Evolutionary conservation across 2,113 vertebrate species (phyloP).

Genomic region (Osmerus eperlanus): DNA sequence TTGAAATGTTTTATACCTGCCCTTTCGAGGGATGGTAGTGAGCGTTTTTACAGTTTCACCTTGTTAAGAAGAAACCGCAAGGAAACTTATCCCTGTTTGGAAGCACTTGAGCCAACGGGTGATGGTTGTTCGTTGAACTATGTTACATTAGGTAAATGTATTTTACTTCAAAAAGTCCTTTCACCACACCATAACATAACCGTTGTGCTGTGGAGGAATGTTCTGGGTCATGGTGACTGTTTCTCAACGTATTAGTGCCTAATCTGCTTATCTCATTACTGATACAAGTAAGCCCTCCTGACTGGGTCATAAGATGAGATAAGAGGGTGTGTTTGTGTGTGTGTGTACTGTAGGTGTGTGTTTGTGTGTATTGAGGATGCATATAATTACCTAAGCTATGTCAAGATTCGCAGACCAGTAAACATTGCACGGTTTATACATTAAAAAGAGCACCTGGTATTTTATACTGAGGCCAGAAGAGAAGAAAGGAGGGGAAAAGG

Average conservation of each 20-base stretch:
- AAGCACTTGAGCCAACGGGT: not conserved
- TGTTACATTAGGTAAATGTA: too few species aligned
- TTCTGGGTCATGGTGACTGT: not conserved
- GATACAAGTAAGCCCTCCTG: not conserved
- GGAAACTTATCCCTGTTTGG: constrained; percentile 4
- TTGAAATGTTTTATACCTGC: constrained; percentile 54
- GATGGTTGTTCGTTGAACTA: not conserved
- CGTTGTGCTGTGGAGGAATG: not conserved
- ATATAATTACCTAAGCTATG: not conserved
- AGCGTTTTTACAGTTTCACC: constrained; percentile 8
- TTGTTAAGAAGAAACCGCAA: not conserved
- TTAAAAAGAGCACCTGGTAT: too few species aligned
- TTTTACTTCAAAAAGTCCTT: too few species aligned
- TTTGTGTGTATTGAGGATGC: not conserved
- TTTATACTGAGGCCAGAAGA: too few species aligned
- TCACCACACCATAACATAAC: too few species aligned
- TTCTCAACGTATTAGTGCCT: not conserved
- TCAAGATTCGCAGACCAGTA: too few species aligned
- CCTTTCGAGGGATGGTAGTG: constrained; percentile 45
- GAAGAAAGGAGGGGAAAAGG: not conserved
- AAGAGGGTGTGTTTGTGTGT: constrained; percentile 6
- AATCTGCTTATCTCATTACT: not conserved
- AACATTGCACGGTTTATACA: too few species aligned
- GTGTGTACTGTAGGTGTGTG: too few species aligned
- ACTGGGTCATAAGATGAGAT: constrained; percentile 10